phyloP scores from a whole-genome alignment of 2,113 vertebrate genomes.

The Nothocercus julius region DNA sequence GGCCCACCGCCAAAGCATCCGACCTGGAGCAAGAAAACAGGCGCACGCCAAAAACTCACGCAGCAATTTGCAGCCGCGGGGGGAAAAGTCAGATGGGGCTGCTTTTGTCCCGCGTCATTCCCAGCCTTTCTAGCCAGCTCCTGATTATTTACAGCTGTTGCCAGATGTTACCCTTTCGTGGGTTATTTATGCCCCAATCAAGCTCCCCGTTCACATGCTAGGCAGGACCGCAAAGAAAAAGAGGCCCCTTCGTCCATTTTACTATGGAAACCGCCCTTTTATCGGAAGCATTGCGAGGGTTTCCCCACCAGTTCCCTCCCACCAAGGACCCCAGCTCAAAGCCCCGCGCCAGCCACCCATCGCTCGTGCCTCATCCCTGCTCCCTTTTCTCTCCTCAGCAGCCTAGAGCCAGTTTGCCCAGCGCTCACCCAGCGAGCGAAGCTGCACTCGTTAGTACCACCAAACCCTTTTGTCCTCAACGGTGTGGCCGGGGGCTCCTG shows the following conservation, averaged over 20 bases:
- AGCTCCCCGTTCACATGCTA: background rate
- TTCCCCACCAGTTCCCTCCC: background rate
- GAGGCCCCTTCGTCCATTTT: slow-evolving; percentile 56
- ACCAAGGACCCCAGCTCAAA: background rate
- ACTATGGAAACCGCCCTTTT: slow-evolving; percentile 59
- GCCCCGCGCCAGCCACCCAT: background rate
- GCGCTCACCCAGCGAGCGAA: fast-evolving
- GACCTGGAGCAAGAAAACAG: background rate
- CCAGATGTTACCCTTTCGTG: slow-evolving; percentile 30
- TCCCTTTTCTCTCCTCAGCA: background rate
- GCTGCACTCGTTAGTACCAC: background rate
- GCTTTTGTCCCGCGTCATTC: background rate
- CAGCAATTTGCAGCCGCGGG: background rate
- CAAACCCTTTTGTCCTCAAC: background rate
- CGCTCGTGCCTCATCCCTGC: background rate
- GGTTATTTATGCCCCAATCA: background rate
- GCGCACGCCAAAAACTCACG: background rate
- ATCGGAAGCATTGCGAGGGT: background rate
- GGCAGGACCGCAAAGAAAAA: slow-evolving; percentile 1
- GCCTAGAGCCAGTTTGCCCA: background rate
- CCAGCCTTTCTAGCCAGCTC: background rate
- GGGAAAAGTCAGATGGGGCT: fast-evolving
- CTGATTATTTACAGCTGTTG: slow-evolving; percentile 32
- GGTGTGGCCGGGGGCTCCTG: background rate
- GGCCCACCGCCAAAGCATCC: background rate